Percentiles rank a stretch among this genome's conserved stretches.
Conservation (phyloP, 2,113 vertebrate genomes). For the Chitala chitala region DNA sequence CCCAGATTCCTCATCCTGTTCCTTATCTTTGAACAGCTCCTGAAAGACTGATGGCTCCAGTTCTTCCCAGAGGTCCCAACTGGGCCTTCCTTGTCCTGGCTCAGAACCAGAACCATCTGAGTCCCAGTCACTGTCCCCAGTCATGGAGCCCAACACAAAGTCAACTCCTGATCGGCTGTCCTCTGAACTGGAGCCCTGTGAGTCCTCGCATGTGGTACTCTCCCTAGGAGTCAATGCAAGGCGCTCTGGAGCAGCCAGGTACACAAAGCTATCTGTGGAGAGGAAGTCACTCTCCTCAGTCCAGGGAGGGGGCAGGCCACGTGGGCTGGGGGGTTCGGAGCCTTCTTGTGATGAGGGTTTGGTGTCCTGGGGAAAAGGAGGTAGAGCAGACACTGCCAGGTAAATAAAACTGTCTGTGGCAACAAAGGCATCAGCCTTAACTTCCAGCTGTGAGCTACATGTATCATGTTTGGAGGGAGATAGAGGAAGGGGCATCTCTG, state of each 20-base stretch:
- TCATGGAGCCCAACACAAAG: constrained; percentile 50
- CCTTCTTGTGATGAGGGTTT: constrained; percentile 26
- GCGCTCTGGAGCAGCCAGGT: constrained; percentile 66
- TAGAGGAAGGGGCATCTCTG: constrained; percentile 50
- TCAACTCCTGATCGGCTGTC: constrained; percentile 66
- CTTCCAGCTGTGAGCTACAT: constrained; percentile 50
- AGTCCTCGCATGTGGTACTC: constrained; percentile 48
- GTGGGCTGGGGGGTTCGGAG: constrained; percentile 23
- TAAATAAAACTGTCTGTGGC: constrained; percentile 69
- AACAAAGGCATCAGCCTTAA: constrained; percentile 60
- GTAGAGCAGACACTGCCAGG: constrained; percentile 59
- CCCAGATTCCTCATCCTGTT: constrained; percentile 28
- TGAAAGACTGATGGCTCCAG: constrained; percentile 43
- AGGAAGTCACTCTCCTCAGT: constrained; percentile 66
- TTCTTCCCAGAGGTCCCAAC: constrained; percentile 58
- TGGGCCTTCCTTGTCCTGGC: constrained; percentile 37
- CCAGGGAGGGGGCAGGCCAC: constrained; percentile 36
- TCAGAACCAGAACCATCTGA: constrained; percentile 49
- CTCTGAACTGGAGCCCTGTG: constrained; percentile 62
- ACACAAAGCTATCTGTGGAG: constrained; percentile 70
- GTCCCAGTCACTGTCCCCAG: constrained; percentile 69
- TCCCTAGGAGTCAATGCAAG: constrained; percentile 57
- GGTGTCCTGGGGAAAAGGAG: constrained; percentile 36
- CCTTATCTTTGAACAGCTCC: constrained; percentile 37
- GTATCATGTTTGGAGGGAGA: constrained; percentile 54